Percentiles rank a stretch among this genome's conserved stretches.
phyloP scores from a whole-genome alignment of 2,888 invertebrate genomes.

The Tenthredo mesomela region DNA sequence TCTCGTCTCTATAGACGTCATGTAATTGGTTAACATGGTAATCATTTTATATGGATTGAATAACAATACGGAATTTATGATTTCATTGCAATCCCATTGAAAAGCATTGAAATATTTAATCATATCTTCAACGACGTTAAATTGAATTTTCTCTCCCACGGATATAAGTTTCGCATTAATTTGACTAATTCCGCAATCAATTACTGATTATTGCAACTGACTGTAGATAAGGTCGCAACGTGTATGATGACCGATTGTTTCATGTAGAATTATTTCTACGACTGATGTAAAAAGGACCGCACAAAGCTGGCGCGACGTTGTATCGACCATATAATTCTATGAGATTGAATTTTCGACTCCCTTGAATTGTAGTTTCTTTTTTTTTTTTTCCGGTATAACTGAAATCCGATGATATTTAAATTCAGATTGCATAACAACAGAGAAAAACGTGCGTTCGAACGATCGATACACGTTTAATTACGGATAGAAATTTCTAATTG shows the following conservation, averaged over 20 bases:
- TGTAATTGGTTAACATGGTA: too few species aligned
- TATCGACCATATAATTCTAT: not conserved
- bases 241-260: not conserved
- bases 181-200: too few species aligned
- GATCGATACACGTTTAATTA: not conserved
- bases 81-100: too few species aligned
- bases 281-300: not conserved
- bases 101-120: not conserved
- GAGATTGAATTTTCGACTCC: not conserved
- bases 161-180: not conserved
- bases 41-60: too few species aligned
- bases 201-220: slow-evolving; percentile 1
- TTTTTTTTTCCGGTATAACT: not conserved
- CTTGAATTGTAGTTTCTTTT: not conserved
- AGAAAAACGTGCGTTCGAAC: not conserved
- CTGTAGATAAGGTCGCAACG: not conserved
- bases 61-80: too few species aligned
- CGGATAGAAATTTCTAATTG: not conserved
- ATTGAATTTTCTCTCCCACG: not conserved
- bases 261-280: not conserved
- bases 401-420: not conserved
- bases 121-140: not conserved
- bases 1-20: too few species aligned
- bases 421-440: not conserved
- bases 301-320: slow-evolving; percentile 4